phyloP scores from a whole-genome alignment of 2,113 vertebrate genomes.

The Coturnix japonica region DNA sequence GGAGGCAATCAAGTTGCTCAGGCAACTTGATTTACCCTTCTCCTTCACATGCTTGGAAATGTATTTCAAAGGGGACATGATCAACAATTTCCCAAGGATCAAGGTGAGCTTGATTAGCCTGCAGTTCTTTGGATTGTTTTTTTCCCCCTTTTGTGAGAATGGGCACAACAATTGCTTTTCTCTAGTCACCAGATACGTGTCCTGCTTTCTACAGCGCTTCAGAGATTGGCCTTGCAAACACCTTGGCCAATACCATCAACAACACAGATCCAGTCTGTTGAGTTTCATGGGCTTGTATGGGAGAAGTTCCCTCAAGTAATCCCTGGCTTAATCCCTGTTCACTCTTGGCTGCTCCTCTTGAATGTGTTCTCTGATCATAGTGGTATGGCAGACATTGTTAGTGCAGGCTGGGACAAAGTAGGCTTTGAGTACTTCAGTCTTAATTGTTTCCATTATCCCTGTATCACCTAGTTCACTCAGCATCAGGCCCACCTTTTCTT shows the following conservation, averaged over 20 bases:
- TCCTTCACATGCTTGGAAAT: neutral
- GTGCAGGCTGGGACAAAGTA: neutral
- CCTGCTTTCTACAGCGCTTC: neutral
- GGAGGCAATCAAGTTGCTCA: neutral
- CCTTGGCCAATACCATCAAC: neutral
- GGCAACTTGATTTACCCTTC: neutral
- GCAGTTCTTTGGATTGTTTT: neutral
- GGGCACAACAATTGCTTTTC: neutral
- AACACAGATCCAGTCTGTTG: neutral
- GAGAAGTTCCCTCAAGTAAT: neutral
- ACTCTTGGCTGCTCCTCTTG: neutral
- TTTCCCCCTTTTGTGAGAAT: neutral
- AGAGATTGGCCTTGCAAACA: neutral
- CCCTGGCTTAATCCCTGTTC: neutral
- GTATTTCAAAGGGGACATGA: neutral
- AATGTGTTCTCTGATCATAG: neutral
- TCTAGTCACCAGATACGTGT: neutral
- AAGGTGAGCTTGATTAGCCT: neutral
- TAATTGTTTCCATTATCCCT: neutral
- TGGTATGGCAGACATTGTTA: neutral
- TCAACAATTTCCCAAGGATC: neutral
- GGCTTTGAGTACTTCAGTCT: neutral
- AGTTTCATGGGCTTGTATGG: accelerated
- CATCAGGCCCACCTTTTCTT: neutral
- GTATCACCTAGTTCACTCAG: neutral